Conservation (phyloP, 2,113 vertebrate genomes). For the Otus sunia region DNA sequence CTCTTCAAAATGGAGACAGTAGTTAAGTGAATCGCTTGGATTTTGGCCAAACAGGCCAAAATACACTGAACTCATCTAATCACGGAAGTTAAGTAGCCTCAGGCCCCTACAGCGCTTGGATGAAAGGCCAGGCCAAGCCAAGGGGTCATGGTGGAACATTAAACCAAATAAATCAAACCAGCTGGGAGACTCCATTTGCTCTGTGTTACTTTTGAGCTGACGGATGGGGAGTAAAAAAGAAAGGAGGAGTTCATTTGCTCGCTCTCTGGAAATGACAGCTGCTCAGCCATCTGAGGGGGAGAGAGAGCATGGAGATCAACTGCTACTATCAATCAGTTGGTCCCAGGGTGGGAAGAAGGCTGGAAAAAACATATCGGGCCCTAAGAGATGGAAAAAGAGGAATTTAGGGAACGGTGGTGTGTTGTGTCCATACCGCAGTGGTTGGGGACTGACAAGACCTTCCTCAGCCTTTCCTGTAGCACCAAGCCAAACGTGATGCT, state of each 20-base stretch:
- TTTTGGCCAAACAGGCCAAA: neutral
- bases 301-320: neutral
- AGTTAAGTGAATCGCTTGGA: neutral
- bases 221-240: neutral
- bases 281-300: neutral
- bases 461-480: neutral
- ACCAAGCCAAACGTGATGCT: neutral
- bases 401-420: neutral
- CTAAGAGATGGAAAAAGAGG: neutral
- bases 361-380: accelerated
- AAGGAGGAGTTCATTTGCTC: neutral
- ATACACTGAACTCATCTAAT: slow-evolving; percentile 11
- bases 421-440: accelerated
- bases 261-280: neutral
- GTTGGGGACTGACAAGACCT: neutral
- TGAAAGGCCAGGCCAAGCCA: slow-evolving; percentile 41
- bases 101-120: neutral
- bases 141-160: slow-evolving; percentile 12
- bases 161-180: slow-evolving; percentile 54
- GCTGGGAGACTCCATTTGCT: slow-evolving; percentile 21
- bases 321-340: neutral
- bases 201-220: neutral
- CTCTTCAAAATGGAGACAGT: neutral
- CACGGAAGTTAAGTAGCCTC: slow-evolving; percentile 14
- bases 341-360: neutral